Percentiles rank a stretch among this genome's conserved stretches.
Evolutionary conservation across 2,797 vertebrate species (phyloP).

Genomic region (Chlorospingus flavigularis): DNA sequence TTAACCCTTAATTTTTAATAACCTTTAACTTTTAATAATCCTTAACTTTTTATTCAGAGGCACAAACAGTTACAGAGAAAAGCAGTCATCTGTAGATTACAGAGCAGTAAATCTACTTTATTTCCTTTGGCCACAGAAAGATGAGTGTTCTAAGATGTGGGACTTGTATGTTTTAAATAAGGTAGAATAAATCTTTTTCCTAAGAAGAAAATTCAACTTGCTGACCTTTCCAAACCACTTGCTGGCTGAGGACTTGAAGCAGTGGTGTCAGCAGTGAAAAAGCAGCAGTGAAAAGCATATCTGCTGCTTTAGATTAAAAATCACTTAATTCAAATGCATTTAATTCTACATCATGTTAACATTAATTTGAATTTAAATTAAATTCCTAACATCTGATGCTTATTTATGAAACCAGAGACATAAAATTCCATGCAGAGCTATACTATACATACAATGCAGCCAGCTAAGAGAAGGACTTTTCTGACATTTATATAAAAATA

Average conservation of each 20-base stretch:
- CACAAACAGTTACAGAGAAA: neutral
- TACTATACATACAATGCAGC: neutral
- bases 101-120: neutral
- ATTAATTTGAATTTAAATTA: conserved; percentile 61
- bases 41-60: neutral
- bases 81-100: neutral
- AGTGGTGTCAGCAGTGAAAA: neutral
- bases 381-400: conserved; percentile 7
- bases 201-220: neutral
- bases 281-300: neutral
- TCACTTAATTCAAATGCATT: neutral
- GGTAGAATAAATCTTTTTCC: neutral
- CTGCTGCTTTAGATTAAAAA: neutral
- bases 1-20: neutral
- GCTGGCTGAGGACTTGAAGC: neutral
- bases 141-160: neutral
- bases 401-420: conserved; percentile 43
- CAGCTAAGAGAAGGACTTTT: conserved; percentile 28
- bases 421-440: conserved; percentile 16
- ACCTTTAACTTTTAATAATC: neutral
- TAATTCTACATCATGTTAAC: neutral
- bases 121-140: neutral
- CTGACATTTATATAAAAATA: neutral
- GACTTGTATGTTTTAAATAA: neutral
- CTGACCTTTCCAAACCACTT: neutral